Evolutionary conservation across 64 coral and sea anemone genomes (phyloP), one percentile per base, ranked within the genome.

Genomic region (Anthopleura sola): DNA sequence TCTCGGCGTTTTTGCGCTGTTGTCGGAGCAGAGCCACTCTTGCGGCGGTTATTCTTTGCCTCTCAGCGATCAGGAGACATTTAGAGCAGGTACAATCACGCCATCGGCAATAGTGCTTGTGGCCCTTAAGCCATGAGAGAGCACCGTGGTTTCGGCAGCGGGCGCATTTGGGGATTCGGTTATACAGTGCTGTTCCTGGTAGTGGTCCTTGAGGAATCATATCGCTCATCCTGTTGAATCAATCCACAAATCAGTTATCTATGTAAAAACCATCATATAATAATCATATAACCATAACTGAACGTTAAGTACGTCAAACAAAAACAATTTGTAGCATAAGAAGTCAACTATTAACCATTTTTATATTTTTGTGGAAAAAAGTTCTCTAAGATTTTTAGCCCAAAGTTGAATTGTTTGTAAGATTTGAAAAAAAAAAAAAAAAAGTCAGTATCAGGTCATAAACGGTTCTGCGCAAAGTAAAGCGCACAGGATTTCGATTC

Each of bases 71-170:
- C 18, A 99, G 83, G 12, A 90, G 68, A 36, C 97, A 99, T 82
- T 99, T 99, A 1, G 92, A 87, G 49, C 97, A 99, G 16, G 89
- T 92, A 46, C 97, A 99, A 68, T 99, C 97, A 53, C 93, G 69
- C 85, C 84, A 99, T 19, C 87, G 60, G 78, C 97, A 99, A 36
- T 94, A 90, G 32, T 99, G 97, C 83, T 99, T 99, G 75, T 99
- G 97, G 60, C 97, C 97, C 39, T 95, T 99, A 0, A 99, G 47
- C 92, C 93, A 94, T 0, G 97, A 99, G 3, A 99, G 48, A 13
- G 93, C 85, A 13, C 93, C 93, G 36, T 99, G 97, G n/a, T 91
- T 99, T 10, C 97, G 92, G 60, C 97, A 99, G 18, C 97, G 97
- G 9, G 92, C 93, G 39, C 97, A 99, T 58, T 99, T 99, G 12